Base-by-base conservation (phyloP, 2,113 vertebrate species). In the Calidris pygmaea region DNA sequence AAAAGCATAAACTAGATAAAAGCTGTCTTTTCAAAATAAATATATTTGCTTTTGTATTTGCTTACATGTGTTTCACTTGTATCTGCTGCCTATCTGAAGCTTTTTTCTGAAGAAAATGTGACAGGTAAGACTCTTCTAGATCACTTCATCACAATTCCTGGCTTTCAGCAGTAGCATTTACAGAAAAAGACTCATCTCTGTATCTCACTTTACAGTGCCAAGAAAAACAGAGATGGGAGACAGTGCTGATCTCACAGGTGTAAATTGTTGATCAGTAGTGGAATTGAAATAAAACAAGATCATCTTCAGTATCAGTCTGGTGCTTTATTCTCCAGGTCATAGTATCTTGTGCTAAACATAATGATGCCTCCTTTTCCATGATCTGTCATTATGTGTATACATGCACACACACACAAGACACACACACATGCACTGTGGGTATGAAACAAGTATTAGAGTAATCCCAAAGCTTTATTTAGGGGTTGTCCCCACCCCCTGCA, bases 321-420 rank as follows among this genome's bases (percentile, higher is more conserved):
- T 66, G 34, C 60, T 59, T 81, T 52, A 39, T 81, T 66, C 21
- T 66, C 50, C 21, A 21, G 7, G 32, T 50, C 59, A 43, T 30
- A 50, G 26, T 50, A 15, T 19, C 26, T 58, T 78, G 41, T 71
- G 32, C 35, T 62, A 41, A 53, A 47, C 15, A 14, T 39, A 62
- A 30, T 14, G 39, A 41, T 9, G 15, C 27, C 35, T 14, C 32
- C 22, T 55, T 27, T 23, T 48, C 27, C 20, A 1, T 43, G 35
- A 34, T 56, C 21, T 68, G 12, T 60, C 23, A 30, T 43, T 45
- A 32, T 37, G 23, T 9, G 17, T 29, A 27, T 43, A 32, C 45
- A 18, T 14, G 6, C 4, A 4, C 14, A 4, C 3, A 5, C 10
- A 5, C 15, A 14, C 12, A 11, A 11, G 22, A 52, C 27, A 24